phyloP scores from a whole-genome alignment of 2,888 invertebrate species.

The Pogonocherus hispidulus region DNA sequence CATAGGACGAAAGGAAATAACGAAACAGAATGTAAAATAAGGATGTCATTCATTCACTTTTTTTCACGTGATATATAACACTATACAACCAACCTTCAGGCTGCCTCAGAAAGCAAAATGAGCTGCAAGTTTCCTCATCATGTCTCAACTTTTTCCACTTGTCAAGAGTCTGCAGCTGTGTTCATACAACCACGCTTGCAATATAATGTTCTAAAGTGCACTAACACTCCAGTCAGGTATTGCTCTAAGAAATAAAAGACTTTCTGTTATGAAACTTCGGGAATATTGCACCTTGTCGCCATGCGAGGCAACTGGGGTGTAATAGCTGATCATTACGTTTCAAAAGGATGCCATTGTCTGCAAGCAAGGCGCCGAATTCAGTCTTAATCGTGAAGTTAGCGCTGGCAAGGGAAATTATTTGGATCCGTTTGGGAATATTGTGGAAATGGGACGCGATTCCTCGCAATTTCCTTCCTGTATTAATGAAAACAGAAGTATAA shows the following conservation, averaged over 20 bases:
- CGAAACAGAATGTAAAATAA: too few relatives aligned
- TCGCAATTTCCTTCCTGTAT: neutral
- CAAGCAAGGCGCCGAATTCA: neutral
- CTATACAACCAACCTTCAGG: too few relatives aligned
- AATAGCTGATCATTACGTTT: constrained; percentile 14
- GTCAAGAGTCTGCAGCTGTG: too few relatives aligned
- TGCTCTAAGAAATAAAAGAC: neutral
- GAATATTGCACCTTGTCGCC: neutral
- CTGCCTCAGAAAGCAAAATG: too few relatives aligned
- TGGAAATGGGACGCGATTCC: neutral
- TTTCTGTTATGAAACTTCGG: neutral
- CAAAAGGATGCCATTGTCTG: constrained; percentile 3
- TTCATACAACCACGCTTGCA: too few relatives aligned
- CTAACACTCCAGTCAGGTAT: constrained; percentile 5
- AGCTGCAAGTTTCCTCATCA: too few relatives aligned
- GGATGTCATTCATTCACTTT: too few relatives aligned
- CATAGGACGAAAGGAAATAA: too few relatives aligned
- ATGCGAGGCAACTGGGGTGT: constrained; percentile 3
- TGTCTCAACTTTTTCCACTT: too few relatives aligned
- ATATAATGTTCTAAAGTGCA: too few relatives aligned
- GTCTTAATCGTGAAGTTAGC: neutral
- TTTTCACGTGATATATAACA: too few relatives aligned
- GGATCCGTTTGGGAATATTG: neutral
- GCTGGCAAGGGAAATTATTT: neutral
- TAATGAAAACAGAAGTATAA: neutral